phyloP scores from a whole-genome alignment of 2,113 vertebrate species.

The Bubo scandiacus region DNA sequence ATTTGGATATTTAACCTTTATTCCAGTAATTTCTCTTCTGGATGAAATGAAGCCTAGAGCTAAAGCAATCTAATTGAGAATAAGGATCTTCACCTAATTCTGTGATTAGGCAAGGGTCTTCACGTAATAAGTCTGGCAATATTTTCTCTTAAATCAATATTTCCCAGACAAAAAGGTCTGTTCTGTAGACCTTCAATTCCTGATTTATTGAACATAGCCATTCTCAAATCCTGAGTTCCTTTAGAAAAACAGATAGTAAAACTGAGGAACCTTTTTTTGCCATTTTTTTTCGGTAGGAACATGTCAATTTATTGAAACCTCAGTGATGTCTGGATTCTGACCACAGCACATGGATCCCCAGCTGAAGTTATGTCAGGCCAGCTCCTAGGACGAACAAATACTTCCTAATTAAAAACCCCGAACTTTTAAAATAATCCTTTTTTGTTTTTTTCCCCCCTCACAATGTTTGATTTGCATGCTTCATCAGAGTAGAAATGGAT shows the following conservation, averaged over 20 bases:
- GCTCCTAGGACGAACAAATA: neutral
- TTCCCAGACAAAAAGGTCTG: neutral
- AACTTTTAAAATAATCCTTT: neutral
- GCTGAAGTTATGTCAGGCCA: neutral
- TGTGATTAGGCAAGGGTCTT: neutral
- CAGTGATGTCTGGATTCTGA: neutral
- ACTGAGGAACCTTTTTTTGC: neutral
- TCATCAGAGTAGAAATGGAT: neutral
- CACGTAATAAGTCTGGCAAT: neutral
- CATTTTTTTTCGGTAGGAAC: neutral
- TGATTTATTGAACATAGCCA: neutral
- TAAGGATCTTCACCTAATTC: neutral
- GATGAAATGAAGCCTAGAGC: conserved; percentile 11
- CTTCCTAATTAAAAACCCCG: neutral
- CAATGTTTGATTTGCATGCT: neutral
- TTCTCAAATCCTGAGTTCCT: neutral
- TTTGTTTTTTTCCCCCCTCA: no score
- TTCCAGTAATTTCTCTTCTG: conserved; percentile 32
- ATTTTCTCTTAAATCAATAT: neutral
- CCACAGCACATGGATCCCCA: neutral
- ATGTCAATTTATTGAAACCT: neutral
- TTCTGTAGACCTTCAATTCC: neutral
- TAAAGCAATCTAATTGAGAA: conserved; percentile 9
- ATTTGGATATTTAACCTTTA: conserved; percentile 56
- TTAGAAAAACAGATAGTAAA: neutral